phyloP scores from a whole-genome alignment of 1,140 invertebrate species.

The Melipona quadrifasciata region DNA sequence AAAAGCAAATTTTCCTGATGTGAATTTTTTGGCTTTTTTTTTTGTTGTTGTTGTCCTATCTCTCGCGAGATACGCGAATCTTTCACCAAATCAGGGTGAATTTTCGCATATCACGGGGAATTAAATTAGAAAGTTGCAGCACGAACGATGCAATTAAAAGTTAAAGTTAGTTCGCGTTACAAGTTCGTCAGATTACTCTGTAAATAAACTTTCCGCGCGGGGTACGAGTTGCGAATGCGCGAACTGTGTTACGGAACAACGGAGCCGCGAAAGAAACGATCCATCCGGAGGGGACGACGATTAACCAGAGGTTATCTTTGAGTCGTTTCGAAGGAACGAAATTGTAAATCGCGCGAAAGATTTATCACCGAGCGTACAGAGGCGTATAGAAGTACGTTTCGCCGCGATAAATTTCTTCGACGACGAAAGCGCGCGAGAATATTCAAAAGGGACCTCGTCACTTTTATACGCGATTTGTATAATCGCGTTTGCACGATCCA shows the following conservation, averaged over 20 bases:
- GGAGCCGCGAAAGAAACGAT: no score
- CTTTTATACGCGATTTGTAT: conserved; percentile 5
- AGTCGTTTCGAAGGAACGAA: not conserved
- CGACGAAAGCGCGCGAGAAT: not conserved
- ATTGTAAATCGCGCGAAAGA: not conserved
- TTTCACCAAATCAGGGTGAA: not conserved
- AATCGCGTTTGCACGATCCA: conserved; percentile 9
- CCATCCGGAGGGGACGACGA: no score
- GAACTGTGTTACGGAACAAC: no score
- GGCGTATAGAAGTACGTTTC: not conserved
- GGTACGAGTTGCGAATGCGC: no score
- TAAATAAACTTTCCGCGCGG: not conserved
- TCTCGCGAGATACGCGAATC: no score
- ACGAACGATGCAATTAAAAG: conserved; percentile 1
- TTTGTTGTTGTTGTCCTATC: no score
- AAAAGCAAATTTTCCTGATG: no score
- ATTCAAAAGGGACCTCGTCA: conserved; percentile 18
- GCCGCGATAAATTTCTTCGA: not conserved
- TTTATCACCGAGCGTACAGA: no score
- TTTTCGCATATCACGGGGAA: not conserved
- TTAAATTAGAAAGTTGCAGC: not conserved
- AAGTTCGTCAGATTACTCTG: not conserved
- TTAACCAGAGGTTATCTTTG: not conserved
- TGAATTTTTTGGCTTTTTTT: no score
- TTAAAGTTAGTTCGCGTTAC: not conserved